Evolutionary conservation across 1,140 invertebrate genomes (phyloP), one percentile per base, ranked within the genome.

Genomic region (Philopotamus ludificatus): DNA sequence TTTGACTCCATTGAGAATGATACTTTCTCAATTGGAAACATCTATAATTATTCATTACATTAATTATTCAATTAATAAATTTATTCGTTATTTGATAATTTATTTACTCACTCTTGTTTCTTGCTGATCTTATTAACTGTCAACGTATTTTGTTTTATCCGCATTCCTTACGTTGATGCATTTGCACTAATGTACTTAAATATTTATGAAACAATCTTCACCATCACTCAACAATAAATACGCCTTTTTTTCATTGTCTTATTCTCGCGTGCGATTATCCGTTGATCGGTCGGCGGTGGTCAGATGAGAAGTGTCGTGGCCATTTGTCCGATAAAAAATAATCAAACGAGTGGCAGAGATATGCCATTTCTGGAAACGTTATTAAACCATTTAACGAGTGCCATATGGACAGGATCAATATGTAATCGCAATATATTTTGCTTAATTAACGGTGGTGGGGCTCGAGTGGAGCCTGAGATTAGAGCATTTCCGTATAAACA

Each of bases 1-100:
- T 62, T 21, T 67, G 68, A 58, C 62, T 70, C 65, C 65, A 70
- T 57, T 65, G 54, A 20, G 53, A 55, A n/a, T 55, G 41, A 1
- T 34, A 39, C 22, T 39, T 18, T 42, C 44, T 66, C 1, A 10
- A 10, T 9, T 9, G 8, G 2, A 34, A 57, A 57, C 22, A 41
- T n/a, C 54, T 57, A 20, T 1, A 18, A 57, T n/a, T n/a, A n/a
- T n/a, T n/a, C n/a, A n/a, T n/a, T n/a, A n/a, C n/a, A n/a, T n/a
- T n/a, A n/a, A n/a, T n/a, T n/a, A n/a, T n/a, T n/a, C n/a, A n/a
- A n/a, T n/a, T n/a, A n/a, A n/a, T n/a, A n/a, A n/a, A n/a, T n/a
- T n/a, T n/a, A n/a, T n/a, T n/a, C n/a, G n/a, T n/a, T n/a, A n/a
- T n/a, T n/a, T n/a, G n/a, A 34, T 34, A 12, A 34, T 34, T 34